Evolutionary conservation across 2,113 vertebrate genomes (phyloP).

Genomic region (Hyla sarda): DNA sequence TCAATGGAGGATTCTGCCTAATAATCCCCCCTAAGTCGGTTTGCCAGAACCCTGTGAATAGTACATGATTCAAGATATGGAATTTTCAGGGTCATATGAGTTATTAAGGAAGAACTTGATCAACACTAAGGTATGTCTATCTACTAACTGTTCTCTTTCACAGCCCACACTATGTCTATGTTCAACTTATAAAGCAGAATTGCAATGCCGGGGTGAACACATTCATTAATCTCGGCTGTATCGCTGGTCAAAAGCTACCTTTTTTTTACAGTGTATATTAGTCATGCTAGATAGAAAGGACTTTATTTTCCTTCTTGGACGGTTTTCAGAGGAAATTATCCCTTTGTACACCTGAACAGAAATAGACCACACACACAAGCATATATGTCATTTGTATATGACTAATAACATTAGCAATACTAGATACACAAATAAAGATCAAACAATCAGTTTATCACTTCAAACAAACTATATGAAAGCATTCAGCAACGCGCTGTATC

Average conservation of each 20-base stretch:
- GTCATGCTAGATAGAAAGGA: background rate
- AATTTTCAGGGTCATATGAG: background rate
- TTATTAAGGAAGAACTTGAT: background rate
- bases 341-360: slow-evolving; percentile 46
- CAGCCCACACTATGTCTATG: background rate
- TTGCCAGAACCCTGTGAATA: background rate
- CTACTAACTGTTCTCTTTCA: background rate
- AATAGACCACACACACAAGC: slow-evolving; percentile 45
- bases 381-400: slow-evolving; percentile 38
- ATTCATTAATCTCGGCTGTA: background rate
- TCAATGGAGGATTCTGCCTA: background rate
- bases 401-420: slow-evolving; percentile 45
- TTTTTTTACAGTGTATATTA: background rate
- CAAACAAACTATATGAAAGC: slow-evolving; percentile 45
- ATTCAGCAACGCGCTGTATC: background rate
- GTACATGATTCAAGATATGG: background rate
- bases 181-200: background rate
- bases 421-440: slow-evolving; percentile 53
- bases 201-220: background rate
- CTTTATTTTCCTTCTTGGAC: slow-evolving; percentile 19
- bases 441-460: slow-evolving; percentile 51
- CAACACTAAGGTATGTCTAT: background rate
- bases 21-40: background rate
- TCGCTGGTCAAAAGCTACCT: background rate
- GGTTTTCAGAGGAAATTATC: slow-evolving; percentile 28